phyloP scores from a whole-genome alignment of 2,888 invertebrate genomes.

The Coelogynopora nodosa region DNA sequence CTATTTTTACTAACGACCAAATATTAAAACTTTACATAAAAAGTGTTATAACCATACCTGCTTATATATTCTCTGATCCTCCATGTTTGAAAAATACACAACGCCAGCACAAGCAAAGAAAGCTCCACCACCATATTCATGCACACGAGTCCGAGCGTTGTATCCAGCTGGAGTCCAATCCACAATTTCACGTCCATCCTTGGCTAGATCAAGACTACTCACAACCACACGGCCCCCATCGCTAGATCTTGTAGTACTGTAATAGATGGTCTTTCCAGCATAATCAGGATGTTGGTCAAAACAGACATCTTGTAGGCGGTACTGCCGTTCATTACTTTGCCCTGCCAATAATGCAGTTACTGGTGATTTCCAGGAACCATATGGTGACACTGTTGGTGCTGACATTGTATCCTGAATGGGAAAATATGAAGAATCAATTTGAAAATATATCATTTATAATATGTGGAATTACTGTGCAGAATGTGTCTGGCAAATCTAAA shows the following conservation, averaged over 20 bases:
- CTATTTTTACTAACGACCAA: too few species aligned
- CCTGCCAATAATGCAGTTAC: constrained; percentile 49
- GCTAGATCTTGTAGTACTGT: background rate
- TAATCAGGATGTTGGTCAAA: constrained; percentile 51
- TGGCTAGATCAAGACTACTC: background rate
- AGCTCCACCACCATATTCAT: constrained; percentile 63
- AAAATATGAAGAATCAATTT: too few species aligned
- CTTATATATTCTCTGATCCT: constrained; percentile 55
- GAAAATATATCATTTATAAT: too few species aligned
- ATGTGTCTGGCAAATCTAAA: too few species aligned
- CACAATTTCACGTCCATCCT: constrained; percentile 44
- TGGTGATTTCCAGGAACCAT: constrained; percentile 56
- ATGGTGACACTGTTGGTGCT: constrained; percentile 46
- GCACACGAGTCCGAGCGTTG: constrained; percentile 58
- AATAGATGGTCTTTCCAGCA: constrained; percentile 48
- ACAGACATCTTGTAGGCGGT: constrained; percentile 52
- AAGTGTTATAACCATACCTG: constrained; percentile 49
- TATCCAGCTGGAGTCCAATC: constrained; percentile 55
- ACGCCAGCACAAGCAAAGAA: constrained; percentile 54
- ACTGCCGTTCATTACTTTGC: constrained; percentile 51
- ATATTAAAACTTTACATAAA: background rate
- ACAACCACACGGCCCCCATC: background rate
- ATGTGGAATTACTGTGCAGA: too few species aligned
- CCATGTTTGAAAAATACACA: constrained; percentile 57
- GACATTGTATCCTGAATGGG: too few species aligned